Conservation (phyloP, 2,888 invertebrate species). For the Leucophora obtusa region DNA sequence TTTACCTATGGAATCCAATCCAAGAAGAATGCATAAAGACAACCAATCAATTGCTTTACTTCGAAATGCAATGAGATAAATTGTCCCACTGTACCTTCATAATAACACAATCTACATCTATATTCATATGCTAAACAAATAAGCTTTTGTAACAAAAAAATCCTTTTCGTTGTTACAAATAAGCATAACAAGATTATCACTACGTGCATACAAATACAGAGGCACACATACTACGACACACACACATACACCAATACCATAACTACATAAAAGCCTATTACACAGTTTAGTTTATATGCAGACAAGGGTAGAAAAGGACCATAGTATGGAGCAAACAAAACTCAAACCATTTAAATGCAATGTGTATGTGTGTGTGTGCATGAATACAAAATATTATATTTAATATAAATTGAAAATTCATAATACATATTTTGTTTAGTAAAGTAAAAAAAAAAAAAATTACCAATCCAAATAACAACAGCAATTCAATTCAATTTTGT, state of each 20-base stretch:
- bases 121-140: conserved; percentile 55
- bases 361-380: conserved; percentile 59
- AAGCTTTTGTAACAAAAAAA: conserved; percentile 31
- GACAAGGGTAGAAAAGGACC: conserved; percentile 16
- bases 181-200: conserved; percentile 58
- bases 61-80: background rate
- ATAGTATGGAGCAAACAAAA: conserved; percentile 1
- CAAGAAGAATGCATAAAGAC: too few relatives aligned
- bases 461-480: conserved; percentile 67
- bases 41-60: too few relatives aligned
- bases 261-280: conserved; percentile 16
- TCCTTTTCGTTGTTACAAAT: conserved; percentile 59
- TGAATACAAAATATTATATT: conserved; percentile 63
- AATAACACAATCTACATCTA: conserved; percentile 41
- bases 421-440: conserved; percentile 70
- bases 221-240: background rate
- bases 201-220: conserved; percentile 12
- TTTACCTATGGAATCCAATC: too few relatives aligned
- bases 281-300: conserved; percentile 31
- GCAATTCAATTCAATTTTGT: conserved; percentile 74
- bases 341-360: conserved; percentile 3
- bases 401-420: conserved; percentile 68
- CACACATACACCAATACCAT: conserved; percentile 6
- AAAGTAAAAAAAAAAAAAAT: conserved; percentile 50
- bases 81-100: conserved; percentile 11